Base-by-base conservation (phyloP, 1,140 invertebrate species). In the Drosophila parvula region DNA sequence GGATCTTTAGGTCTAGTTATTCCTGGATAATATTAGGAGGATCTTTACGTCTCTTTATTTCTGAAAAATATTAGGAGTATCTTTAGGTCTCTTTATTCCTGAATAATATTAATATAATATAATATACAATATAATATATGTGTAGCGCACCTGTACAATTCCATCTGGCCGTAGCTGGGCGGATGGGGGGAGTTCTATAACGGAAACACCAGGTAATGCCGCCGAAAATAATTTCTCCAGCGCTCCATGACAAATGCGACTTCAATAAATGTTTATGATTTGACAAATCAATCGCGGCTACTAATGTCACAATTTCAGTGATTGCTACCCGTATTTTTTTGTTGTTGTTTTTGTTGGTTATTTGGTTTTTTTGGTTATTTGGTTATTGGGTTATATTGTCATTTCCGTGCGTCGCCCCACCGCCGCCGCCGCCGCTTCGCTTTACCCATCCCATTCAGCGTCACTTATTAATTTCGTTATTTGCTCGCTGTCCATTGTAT, bases 381-480 rank as follows among this genome's bases (percentile, higher is more conserved):
- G 50, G 50, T 53, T 53, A 55, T 38, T 38, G 51, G 51, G 51
- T 38, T 55, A 4, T 34, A 8, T 28, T 18, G 14, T 40, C 16
- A n/a, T 38, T 27, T 32, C 18, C 51, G 51, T 38, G 14, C 14
- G 34, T 11, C 1, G 3, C 28, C 30, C 30, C n/a, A 30, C 43
- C 12, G 11, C 11, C 32, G 18, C n/a, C n/a, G n/a, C n/a, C n/a
- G n/a, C n/a, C n/a, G n/a, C n/a, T n/a, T n/a, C n/a, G n/a, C n/a
- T 41, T 28, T 16, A 14, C 34, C 59, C 59, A n/a, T 9, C 30
- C 9, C 55, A n/a, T n/a, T n/a, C 43, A 41, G 44, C 40, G 71
- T 69, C 67, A 77, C 55, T 86, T 86, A 86, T 86, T 86, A 86
- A 86, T 86, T 86, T 86, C 73, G 71, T 83, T 86, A 88, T 88